Evolutionary conservation across 2,888 invertebrate species (phyloP).

Genomic region (Calliphora vomitoria): DNA sequence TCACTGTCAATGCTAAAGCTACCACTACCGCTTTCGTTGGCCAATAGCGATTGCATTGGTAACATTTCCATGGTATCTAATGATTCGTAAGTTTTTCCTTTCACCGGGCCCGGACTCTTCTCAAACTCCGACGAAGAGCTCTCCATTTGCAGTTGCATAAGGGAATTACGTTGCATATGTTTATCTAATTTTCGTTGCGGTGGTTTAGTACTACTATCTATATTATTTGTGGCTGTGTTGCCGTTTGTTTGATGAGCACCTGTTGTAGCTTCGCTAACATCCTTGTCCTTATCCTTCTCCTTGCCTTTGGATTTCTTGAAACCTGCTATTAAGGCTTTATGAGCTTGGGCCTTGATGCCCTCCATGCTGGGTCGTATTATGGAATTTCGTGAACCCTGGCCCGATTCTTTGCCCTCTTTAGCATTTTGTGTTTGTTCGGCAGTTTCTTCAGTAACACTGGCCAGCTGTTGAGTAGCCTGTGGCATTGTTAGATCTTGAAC

Average conservation of each 20-base stretch:
- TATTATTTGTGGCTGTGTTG: slow-evolving; percentile 56
- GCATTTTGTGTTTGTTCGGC: slow-evolving; percentile 77
- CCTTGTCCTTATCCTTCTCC: slow-evolving; percentile 82
- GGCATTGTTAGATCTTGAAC: slow-evolving; percentile 82
- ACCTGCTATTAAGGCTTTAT: slow-evolving; percentile 84
- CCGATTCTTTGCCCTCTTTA: slow-evolving; percentile 77
- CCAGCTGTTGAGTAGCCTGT: slow-evolving; percentile 80
- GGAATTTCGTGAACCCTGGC: slow-evolving; percentile 80
- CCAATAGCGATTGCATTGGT: slow-evolving; percentile 81
- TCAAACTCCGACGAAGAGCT: slow-evolving; percentile 76
- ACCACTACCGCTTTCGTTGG: slow-evolving; percentile 82
- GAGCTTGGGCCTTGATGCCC: slow-evolving; percentile 83
- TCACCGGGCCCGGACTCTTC: slow-evolving; percentile 76
- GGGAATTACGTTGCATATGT: slow-evolving; percentile 81
- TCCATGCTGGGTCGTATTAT: slow-evolving; percentile 84
- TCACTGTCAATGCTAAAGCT: slow-evolving; percentile 82
- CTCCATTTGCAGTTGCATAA: slow-evolving; percentile 82
- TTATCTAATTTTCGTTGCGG: slow-evolving; percentile 83
- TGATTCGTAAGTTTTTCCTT: slow-evolving; percentile 77
- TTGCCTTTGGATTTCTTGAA: slow-evolving; percentile 85
- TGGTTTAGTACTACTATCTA: slow-evolving; percentile 75
- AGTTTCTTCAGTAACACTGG: slow-evolving; percentile 83
- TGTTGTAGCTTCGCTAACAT: slow-evolving; percentile 74
- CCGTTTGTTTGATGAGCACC: slow-evolving; percentile 73
- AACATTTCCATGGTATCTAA: slow-evolving; percentile 80